Base-by-base conservation (phyloP, 64 coral and sea anemone genomes). In the Dendrophyllia cribrosa region DNA sequence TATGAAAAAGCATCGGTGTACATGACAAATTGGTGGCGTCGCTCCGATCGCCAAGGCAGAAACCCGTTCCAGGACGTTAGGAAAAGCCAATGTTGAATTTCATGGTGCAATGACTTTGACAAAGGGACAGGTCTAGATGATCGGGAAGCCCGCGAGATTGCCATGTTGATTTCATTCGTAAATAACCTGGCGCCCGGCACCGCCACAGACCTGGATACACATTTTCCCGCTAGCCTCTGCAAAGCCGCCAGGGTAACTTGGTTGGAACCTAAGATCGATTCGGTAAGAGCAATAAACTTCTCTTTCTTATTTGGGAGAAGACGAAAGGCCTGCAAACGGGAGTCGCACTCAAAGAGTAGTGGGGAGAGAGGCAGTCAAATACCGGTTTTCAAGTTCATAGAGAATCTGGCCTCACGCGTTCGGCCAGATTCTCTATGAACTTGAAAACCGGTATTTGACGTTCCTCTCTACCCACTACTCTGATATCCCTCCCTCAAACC, bases 71-170 rank as follows among this genome's bases (percentile, higher is more conserved):
- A 95, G 44, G 71, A 47, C 46, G 76, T 58, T 19, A 95, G 48
- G 60, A 95, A 95, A 49, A 90, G 62, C 88, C 93, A 95, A 34
- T 90, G 93, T 25, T 61, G 3, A 24, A 95, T 77, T 70, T 90
- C 88, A 2, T 60, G 46, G 8, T 48, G 88, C 16, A 95, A 43
- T 1, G 65, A 43, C 9, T 58, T 58, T 49, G 70, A 43, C 45
- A 95, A n/a, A 6, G 46, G 47, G 0, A 95, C 5, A 6, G 88
- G 72, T 17, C 75, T 45, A 3, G 59, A 71, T 1, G 88, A 95
- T 12, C 20, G 45, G 6, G 44, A 19, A 0, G 51, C 83, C 1
- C 45, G 43, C 5, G 86, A 70, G 24, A 96, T 90, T 5, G 77
- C 90, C 26, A 79, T 51, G 70, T 93, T 96, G 58, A 89, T 93